phyloP scores from a whole-genome alignment of 2,888 invertebrate genomes.

The Tolmerus cingulatus region DNA sequence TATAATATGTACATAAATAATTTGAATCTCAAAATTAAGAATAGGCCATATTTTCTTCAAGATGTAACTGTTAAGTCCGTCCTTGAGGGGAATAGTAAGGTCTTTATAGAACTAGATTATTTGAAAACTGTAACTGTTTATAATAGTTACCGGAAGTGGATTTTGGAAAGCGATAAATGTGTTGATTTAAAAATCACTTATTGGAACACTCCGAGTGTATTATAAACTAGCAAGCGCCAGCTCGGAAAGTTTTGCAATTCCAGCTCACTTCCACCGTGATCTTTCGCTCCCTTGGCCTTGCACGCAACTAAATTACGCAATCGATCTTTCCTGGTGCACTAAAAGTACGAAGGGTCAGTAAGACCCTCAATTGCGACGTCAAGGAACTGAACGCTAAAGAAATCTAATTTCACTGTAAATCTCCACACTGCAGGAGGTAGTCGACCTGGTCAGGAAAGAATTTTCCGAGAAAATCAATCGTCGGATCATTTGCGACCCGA shows the following conservation, averaged over 20 bases:
- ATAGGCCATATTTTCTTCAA: too few species aligned
- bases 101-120: neutral
- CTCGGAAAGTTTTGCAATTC: neutral
- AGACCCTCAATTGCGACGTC: neutral
- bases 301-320: conserved; percentile 7
- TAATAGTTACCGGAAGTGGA: neutral
- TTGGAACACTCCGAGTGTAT: neutral
- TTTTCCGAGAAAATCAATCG: neutral
- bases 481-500: neutral
- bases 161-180: neutral
- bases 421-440: neutral
- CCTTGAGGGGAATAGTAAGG: neutral
- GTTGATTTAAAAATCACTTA: neutral
- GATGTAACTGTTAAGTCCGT: too few species aligned
- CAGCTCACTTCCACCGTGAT: neutral
- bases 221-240: neutral
- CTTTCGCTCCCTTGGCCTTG: neutral
- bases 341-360: neutral
- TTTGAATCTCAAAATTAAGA: too few species aligned
- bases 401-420: conserved; percentile 7
- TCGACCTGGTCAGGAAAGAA: neutral
- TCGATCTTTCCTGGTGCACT: neutral
- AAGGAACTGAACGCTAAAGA: neutral
- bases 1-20: too few species aligned
- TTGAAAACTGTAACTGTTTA: too few species aligned